Base-by-base conservation (phyloP, 2,113 vertebrate species). In the Alligator mississippiensis region DNA sequence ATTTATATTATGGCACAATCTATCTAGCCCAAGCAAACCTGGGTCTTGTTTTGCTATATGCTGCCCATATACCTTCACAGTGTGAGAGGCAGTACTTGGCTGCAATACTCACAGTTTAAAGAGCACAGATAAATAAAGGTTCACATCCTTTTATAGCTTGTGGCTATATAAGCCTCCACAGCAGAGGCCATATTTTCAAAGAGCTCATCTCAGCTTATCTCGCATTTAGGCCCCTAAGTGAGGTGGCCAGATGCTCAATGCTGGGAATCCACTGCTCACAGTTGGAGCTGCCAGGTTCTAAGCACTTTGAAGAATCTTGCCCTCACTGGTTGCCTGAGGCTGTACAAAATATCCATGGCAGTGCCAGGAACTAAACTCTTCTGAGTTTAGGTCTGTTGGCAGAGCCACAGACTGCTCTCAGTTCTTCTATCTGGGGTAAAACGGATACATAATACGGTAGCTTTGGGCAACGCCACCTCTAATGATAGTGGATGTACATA, bases 361-460 rank as follows among this genome's bases (percentile, higher is more conserved):
- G 2, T 2, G 2, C 6, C 0, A 7, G 77, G 16, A 58, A 55
- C 7, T 4, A 72, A 91, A 88, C 80, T 55, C 25, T 66, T 34
- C 12, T 0, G 1, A 86, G 4, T 30, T 21, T 30, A 22, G 21
- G 5, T 79, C 2, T 10, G n/a, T 18, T 72, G 34, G 38, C 30
- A 34, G 22, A 64, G 30, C 16, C 8, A 19, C 18, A 4, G 63
- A n/a, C 16, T 38, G 54, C 6, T 14, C 22, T 62, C 64, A 74
- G 74, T 72, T 62, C 4, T 34, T 63, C 83, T 77, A n/a, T 5
- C 58, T 62, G 30, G 21, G 30, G 21, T 28, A 84, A 91, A 62
- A 25, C 22, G 59, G 77, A 34, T 34, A 47, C 5, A 10, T 27
- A 24, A 80, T 63, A 54, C 62, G 77, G 17, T 57, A 89, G 9